These are phyloP conservation scores for Moxostoma hubbsi DNA, from an alignment of 2,797 vertebrate genomes.

Conservation along the genomic window DNA sequence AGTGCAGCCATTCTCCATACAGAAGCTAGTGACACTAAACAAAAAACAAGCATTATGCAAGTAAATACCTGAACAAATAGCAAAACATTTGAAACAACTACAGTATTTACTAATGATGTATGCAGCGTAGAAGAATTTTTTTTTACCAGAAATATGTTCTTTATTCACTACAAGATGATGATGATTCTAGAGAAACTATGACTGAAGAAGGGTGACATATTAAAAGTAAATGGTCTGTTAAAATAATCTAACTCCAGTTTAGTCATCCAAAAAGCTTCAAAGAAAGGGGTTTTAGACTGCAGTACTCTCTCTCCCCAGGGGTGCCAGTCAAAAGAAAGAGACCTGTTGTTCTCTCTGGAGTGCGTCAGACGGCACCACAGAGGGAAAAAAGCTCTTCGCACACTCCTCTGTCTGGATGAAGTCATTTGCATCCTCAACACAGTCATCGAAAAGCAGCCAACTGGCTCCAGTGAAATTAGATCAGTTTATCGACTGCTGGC, in stretches of 20 bases:
- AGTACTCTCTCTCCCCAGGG: slow-evolving; percentile 21
- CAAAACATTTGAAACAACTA: neutral
- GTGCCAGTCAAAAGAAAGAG: slow-evolving; percentile 39
- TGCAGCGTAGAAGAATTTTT: neutral
- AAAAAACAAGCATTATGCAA: too few species aligned
- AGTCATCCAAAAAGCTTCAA: slow-evolving; percentile 1
- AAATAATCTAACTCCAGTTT: slow-evolving; percentile 10
- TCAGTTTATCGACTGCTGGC: slow-evolving; percentile 61
- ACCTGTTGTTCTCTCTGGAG: slow-evolving; percentile 9
- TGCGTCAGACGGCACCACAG: slow-evolving; percentile 15
- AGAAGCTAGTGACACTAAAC: too few species aligned
- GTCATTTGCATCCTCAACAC: slow-evolving; percentile 53
- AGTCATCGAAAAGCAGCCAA: slow-evolving; percentile 41
- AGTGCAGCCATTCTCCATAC: too few species aligned
- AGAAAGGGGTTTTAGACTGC: slow-evolving; percentile 8
- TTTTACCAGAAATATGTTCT: neutral
- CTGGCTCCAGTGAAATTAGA: slow-evolving; percentile 57
- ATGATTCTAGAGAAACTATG: slow-evolving; percentile 22
- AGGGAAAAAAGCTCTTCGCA: slow-evolving; percentile 17
- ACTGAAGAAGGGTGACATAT: slow-evolving; percentile 6
- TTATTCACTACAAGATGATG: slow-evolving; percentile 15
- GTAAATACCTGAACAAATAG: too few species aligned
- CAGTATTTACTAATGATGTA: slow-evolving; percentile 35
- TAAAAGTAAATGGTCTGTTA: neutral
- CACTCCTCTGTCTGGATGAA: slow-evolving; percentile 23